Base-by-base conservation (phyloP, 2,113 vertebrate genomes). In the Otis tarda region DNA sequence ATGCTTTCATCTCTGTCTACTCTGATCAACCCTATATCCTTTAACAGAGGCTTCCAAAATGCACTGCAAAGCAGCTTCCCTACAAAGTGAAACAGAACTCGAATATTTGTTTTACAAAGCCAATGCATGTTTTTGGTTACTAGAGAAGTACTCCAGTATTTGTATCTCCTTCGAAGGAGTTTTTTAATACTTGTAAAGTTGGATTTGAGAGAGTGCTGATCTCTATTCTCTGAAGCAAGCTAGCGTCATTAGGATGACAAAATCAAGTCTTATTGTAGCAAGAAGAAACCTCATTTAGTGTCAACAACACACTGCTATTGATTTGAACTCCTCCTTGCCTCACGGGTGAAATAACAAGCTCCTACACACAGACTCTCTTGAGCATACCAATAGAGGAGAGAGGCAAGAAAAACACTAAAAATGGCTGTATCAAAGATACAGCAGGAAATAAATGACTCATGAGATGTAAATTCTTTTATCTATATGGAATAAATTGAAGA, bases 391-490 rank as follows among this genome's bases (percentile, higher is more conserved):
- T 79, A 82, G 89, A 75, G 59, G 28, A 92, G 17, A 81, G 45
- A 91, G 70, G 89, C 89, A 96, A 95, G 91, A 89, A 92, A 96
- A 95, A 95, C 85, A 93, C 96, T 96, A 97, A 96, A 96, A 96
- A 96, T 89, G 96, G 96, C 91, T 96, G 81, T 94, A 96, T 96
- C 94, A 95, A 96, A 96, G 94, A 96, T 93, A 96, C 95, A 96
- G 92, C 90, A 96, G 96, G 95, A 97, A 96, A 93, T 91, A 96
- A 55, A 85, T 96, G 95, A 96, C 88, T 96, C 96, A 97, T 82
- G 74, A 95, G 81, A 96, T 97, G 96, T 91, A 97, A 97, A 97
- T 95, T 96, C 94, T 93, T 97, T 94, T 95, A 96, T 96, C 83
- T 95, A 67, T 83, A 91, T 76, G 70, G 90, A 93, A 95, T 59